phyloP scores from a whole-genome alignment of 2,888 invertebrate species.

The Calameuta idolon region DNA sequence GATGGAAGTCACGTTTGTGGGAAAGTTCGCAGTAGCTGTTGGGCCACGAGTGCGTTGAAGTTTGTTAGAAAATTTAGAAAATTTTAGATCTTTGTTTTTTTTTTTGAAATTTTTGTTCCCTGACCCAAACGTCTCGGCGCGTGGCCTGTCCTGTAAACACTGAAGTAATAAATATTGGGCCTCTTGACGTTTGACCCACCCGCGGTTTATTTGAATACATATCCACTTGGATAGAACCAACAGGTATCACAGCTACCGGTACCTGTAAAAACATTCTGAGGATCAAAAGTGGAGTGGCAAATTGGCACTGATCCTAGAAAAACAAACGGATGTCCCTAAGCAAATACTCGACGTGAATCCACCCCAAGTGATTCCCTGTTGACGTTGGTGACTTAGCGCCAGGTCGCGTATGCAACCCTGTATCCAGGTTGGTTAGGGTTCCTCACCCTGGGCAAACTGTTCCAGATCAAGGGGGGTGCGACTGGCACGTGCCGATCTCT shows the following conservation, averaged over 20 bases:
- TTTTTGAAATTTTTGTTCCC: neutral
- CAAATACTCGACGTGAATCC: constrained; percentile 51
- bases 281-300: constrained; percentile 19
- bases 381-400: constrained; percentile 56
- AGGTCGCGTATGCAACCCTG: constrained; percentile 37
- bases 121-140: neutral
- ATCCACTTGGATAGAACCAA: neutral
- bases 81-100: neutral
- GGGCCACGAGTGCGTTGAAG: neutral
- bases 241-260: neutral
- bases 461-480: constrained; percentile 45
- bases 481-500: constrained; percentile 63
- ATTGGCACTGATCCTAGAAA: constrained; percentile 39
- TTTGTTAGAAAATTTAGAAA: neutral
- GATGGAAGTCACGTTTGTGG: constrained; percentile 32
- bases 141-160: neutral
- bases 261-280: neutral
- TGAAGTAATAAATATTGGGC: neutral
- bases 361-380: constrained; percentile 41
- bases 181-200: neutral
- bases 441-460: constrained; percentile 4
- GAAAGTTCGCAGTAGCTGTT: constrained; percentile 18
- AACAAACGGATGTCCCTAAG: constrained; percentile 48
- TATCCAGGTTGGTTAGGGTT: constrained; percentile 38
- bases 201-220: neutral